Base-by-base conservation (phyloP, 2,797 vertebrate species). In the Molothrus aeneus region DNA sequence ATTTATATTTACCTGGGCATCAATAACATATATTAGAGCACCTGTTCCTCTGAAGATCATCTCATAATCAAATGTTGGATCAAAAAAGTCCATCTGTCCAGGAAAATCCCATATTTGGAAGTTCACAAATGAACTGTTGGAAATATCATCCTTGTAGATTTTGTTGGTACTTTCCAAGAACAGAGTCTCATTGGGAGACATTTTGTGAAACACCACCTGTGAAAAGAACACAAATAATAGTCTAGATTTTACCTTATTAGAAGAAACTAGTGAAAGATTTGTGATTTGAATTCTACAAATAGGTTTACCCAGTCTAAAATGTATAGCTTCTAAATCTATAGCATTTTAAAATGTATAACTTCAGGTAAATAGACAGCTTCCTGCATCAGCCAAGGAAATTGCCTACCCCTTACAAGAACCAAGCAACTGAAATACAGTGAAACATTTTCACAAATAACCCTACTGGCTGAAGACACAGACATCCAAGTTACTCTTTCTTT, bases 51-150 rank as follows among this genome's bases (percentile, higher is more conserved):
- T 98, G 98, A 99, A 99, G 97, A 99, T 99, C 99, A 99, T 99
- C 98, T 99, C 99, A 11, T 99, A 99, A 98, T 99, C 99, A 94
- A 99, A 99, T 6, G 99, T 99, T 48, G 99, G 99, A 92, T 99
- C 99, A 92, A 99, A 99, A 98, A 99, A 99, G 97, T 99, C 99
- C 88, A 99, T 99, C 97, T 99, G 99, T 54, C 99, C 99, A 15
- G 99, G 99, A 95, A 99, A 99, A 96, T 99, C 99, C 99, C 99
- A 99, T 79, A 99, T 99, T 97, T 99, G 99, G 97, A 99, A 99
- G 98, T 99, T 99, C 95, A 99, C 99, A 88, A 99, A 99, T 29
- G 99, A 99, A 95, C 99, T 99, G 98, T 99, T 99, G 95, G 99
- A 99, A 97, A 99, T 99, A 97, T 99, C 99, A 20, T 99, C 99